Base-by-base conservation (phyloP, 2,888 invertebrate species). In the Maniola hyperantus region DNA sequence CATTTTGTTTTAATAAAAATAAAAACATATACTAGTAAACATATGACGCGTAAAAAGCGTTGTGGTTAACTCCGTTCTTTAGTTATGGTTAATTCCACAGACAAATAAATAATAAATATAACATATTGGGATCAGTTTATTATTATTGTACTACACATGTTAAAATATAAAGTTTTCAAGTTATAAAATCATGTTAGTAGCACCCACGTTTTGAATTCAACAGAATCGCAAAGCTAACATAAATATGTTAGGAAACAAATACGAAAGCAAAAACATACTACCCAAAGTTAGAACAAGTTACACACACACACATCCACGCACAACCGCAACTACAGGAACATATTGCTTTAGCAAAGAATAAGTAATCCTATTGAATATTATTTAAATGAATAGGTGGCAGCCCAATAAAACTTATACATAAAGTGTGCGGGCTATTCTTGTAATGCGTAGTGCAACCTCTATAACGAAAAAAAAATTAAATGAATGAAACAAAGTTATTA, bases 91-190 rank as follows among this genome's bases (percentile, higher is more conserved):
- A n/a, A 8, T 51, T 39, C 11, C 4, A 54, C 34, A 15, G 15
- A 1, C 0, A 54, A 34, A 13, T 13, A 33, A 54, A 36, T 51
- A 51, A 51, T 50, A 36, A 60, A 18, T 36, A 50, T 26, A 59
- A 55, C 50, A 59, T 55, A 62, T 73, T 77, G 83, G 87, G 89
- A 89, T 89, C 90, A 89, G 89, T 87, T 88, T 85, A 87, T 79
- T 80, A 58, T 39, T 55, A 33, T 39, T 13, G 54, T 58, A 44
- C 39, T 53, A 62, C 26, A 77, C 64, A 71, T 63, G 48, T 70
- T 57, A 10, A 51, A 26, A 26, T 4, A 10, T 54, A 5, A 34
- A n/a, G 10, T 55, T 55, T n/a, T 55, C 10, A 55, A 18, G 18
- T 36, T 55, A 15, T 18, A 18, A 48, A 48, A 18, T 48, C 15